Base-by-base conservation (phyloP, 2,888 invertebrate genomes). In the Volucella bombylans region DNA sequence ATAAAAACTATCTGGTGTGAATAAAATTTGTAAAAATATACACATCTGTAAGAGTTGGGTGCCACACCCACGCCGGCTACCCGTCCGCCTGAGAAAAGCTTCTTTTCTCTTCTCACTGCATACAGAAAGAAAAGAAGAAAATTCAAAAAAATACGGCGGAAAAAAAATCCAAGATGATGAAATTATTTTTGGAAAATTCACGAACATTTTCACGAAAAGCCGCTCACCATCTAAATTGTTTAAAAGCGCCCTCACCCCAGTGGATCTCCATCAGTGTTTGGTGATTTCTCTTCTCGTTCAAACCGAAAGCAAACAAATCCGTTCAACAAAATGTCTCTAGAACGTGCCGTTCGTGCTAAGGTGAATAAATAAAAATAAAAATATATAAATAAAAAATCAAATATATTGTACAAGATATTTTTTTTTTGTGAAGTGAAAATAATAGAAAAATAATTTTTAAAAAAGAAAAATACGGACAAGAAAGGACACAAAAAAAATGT, bases 301-400 rank as follows among this genome's bases (percentile, higher is more conserved):
- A 88, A 90, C 88, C 89, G 81, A 85, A 86, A 71, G 61, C 11
- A 61, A 76, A 57, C 69, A 72, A 68, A 76, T 68, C 72, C 72
- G 54, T 54, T 52, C 11, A 69, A 62, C 15, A 68, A 93, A 91
- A 97, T 97, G 97, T 96, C 97, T 95, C 94, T 97, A 93, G 96
- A 97, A 95, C 96, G 97, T 93, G 96, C 96, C 94, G 96, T 97
- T 93, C 95, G 96, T 92, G 95, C 95, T 92, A 97, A 97, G 96
- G 97, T 97, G 92, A 93, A 93, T 90, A 88, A 23, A 65, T 18
- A 18, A 86, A 68, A 61, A 62, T n/a, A n/a, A n/a, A n/a, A n/a
- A n/a, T n/a, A n/a, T n/a, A n/a, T n/a, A n/a, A n/a, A n/a, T n/a
- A 45, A 43, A 57, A 45, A 57, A 11, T 38, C 59, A 39, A 50